Evolutionary conservation across 23 tunicate genomes (phyloP).

Genomic region (Corella eumyota): DNA sequence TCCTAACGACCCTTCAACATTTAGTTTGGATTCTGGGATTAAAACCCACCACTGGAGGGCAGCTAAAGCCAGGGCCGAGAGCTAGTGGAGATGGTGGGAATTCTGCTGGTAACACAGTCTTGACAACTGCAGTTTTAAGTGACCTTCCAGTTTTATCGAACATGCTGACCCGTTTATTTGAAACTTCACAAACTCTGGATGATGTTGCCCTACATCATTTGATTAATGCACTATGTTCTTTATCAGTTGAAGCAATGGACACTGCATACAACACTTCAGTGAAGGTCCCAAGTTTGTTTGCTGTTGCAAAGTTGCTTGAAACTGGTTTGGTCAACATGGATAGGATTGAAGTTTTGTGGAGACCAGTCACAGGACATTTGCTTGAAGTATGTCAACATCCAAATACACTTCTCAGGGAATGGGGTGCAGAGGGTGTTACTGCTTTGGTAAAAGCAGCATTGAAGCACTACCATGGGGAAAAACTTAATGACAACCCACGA

Average conservation of each 20-base stretch:
- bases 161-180: conserved; percentile 67
- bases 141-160: conserved; percentile 73
- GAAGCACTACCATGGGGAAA: conserved; percentile 45
- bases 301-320: conserved; percentile 82
- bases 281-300: conserved; percentile 91
- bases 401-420: conserved; percentile 54
- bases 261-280: conserved; percentile 57
- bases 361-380: conserved; percentile 96
- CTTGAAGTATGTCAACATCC: conserved; percentile 96
- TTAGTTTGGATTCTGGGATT: conserved; percentile 94
- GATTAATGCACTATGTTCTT: conserved; percentile 88
- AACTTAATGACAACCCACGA: conserved; percentile 29
- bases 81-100: conserved; percentile 30
- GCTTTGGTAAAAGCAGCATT: conserved; percentile 83
- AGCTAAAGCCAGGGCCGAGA: conserved; percentile 46
- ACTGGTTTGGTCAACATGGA: conserved; percentile 90
- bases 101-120: conserved; percentile 31
- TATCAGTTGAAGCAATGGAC: conserved; percentile 90
- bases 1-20: conserved; percentile 83
- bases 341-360: conserved; percentile 85
- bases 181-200: conserved; percentile 73
- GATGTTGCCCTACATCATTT: conserved; percentile 95
- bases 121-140: conserved; percentile 79
- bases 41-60: conserved; percentile 59
- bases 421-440: conserved; percentile 93